phyloP scores from a whole-genome alignment of 2,113 vertebrate genomes.

The Elaphurus davidianus region DNA sequence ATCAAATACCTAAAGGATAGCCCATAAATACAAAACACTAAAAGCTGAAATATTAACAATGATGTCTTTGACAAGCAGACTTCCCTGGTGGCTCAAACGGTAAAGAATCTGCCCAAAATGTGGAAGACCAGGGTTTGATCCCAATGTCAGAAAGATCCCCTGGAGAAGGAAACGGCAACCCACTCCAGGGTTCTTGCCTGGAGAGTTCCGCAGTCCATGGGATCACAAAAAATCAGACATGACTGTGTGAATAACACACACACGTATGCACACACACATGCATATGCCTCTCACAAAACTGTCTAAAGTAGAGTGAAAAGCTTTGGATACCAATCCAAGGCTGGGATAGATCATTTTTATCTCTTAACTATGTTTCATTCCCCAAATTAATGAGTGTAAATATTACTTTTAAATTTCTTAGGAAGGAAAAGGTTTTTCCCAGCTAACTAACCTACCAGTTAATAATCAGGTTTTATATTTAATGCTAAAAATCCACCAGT shows the following conservation, averaged over 20 bases:
- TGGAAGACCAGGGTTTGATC: neutral
- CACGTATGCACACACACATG: neutral
- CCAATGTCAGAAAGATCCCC: neutral
- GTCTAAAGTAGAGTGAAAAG: neutral
- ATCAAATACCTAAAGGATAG: neutral
- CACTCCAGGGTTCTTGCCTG: neutral
- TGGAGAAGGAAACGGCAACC: neutral
- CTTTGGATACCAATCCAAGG: neutral
- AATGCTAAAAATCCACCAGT: neutral
- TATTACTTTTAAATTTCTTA: neutral
- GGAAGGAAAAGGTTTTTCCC: neutral
- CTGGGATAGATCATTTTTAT: neutral
- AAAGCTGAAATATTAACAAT: neutral
- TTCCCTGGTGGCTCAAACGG: neutral
- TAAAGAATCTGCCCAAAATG: neutral
- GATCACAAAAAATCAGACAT: neutral
- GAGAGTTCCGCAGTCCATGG: fast-evolving
- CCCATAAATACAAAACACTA: neutral
- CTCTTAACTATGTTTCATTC: neutral
- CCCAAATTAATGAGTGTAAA: neutral
- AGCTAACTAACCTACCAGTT: neutral
- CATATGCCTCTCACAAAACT: neutral
- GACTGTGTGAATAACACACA: neutral
- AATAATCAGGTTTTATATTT: neutral
- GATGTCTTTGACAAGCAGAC: neutral